A percentile compares a stretch with the other conserved stretches of the same genome.
phyloP scores from a whole-genome alignment of 2,113 vertebrate genomes.

The Dolichallabes microphthalmus region DNA sequence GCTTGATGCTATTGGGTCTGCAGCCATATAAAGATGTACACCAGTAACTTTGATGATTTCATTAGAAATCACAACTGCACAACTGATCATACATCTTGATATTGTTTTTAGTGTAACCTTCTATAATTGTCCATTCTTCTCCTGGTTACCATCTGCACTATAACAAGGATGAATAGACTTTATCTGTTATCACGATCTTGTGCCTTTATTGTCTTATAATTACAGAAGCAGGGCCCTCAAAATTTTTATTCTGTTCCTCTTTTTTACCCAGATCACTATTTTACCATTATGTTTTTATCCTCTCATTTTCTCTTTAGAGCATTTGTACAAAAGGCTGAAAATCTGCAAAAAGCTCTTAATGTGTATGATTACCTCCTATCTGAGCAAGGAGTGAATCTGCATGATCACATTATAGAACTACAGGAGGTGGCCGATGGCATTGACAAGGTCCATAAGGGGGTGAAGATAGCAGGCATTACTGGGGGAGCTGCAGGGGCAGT shows the following conservation, averaged over 20 bases:
- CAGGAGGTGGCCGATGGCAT: constrained; percentile 58
- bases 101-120: not conserved
- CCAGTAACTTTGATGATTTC: too few species aligned
- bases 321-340: not conserved
- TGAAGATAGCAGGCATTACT: constrained; percentile 60
- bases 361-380: not conserved
- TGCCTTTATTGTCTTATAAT: too few species aligned
- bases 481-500: constrained; percentile 70
- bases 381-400: constrained; percentile 63
- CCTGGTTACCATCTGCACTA: too few species aligned
- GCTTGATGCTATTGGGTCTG: too few species aligned
- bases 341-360: not conserved
- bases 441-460: constrained; percentile 64
- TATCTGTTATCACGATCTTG: too few species aligned
- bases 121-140: too few species aligned
- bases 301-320: not conserved
- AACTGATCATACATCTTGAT: not conserved
- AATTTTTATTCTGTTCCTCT: too few species aligned
- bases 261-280: too few species aligned
- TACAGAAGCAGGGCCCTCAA: too few species aligned
- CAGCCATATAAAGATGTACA: too few species aligned
- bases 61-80: not conserved
- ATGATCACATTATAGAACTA: constrained; percentile 61
- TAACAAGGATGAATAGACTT: too few species aligned
- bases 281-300: too few species aligned